Percentiles rank a stretch among this genome's conserved stretches.
phyloP scores from a whole-genome alignment of 2,888 invertebrate genomes.

The Netelia inedita region DNA sequence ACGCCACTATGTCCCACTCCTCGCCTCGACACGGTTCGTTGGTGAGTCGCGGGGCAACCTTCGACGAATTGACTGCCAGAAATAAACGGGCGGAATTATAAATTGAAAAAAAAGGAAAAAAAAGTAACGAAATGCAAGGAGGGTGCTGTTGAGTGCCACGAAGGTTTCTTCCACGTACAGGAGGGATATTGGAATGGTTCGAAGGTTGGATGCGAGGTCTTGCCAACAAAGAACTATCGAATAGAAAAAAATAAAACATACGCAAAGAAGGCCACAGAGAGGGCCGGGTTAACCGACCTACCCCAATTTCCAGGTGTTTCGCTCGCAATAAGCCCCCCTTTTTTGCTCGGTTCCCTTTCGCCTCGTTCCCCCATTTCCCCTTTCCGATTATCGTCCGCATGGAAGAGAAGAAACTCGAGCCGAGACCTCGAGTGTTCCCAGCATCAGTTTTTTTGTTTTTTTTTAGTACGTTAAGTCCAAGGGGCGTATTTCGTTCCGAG shows the following conservation, averaged over 20 bases:
- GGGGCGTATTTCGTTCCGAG: background rate
- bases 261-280: background rate
- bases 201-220: slow-evolving; percentile 42
- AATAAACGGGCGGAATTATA: background rate
- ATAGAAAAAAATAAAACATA: slow-evolving; percentile 11
- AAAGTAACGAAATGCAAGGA: slow-evolving; percentile 1
- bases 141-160: slow-evolving; percentile 9
- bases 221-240: slow-evolving; percentile 14
- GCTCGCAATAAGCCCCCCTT: background rate
- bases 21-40: slow-evolving; percentile 60
- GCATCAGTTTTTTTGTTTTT: slow-evolving; percentile 28
- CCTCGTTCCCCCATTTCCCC: slow-evolving; percentile 20
- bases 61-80: slow-evolving; percentile 38
- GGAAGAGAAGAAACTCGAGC: slow-evolving; percentile 34
- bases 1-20: slow-evolving; percentile 22
- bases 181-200: slow-evolving; percentile 28
- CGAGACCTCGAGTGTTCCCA: slow-evolving; percentile 44
- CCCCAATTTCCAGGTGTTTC: slow-evolving; percentile 65
- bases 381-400: background rate
- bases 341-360: slow-evolving; percentile 24
- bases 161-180: slow-evolving; percentile 6
- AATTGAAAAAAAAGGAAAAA: slow-evolving; percentile 3
- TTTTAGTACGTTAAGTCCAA: background rate
- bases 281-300: slow-evolving; percentile 53
- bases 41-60: slow-evolving; percentile 26